A percentile compares a stretch with the other conserved stretches of the same genome.
Evolutionary conservation across 2,888 invertebrate genomes (phyloP).

Genomic region (Amiota minor): DNA sequence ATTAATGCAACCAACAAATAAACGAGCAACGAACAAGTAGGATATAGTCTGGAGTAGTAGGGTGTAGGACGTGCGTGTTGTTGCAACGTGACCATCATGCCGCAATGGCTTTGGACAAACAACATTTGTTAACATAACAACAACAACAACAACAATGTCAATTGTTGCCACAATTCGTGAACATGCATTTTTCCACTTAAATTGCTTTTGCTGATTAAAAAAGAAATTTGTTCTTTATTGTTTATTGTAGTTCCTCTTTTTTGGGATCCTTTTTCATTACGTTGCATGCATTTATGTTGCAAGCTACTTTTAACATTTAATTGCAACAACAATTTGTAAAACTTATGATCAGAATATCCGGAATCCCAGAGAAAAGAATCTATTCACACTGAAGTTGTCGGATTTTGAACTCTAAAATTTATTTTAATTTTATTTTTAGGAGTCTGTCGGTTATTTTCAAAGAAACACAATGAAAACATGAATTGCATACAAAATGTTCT

Average conservation of each 20-base stretch:
- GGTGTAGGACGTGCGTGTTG: neutral
- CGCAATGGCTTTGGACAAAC: neutral
- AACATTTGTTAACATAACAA: slow-evolving; percentile 40
- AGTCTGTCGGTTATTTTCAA: slow-evolving; percentile 30
- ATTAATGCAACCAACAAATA: slow-evolving; percentile 6
- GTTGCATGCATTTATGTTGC: neutral
- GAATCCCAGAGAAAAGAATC: no score
- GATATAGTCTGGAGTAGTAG: neutral
- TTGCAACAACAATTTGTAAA: slow-evolving; percentile 39
- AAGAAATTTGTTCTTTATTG: slow-evolving; percentile 26
- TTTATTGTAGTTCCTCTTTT: neutral
- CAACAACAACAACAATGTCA: slow-evolving; percentile 29
- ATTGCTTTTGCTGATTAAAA: slow-evolving; percentile 40
- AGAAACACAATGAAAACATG: slow-evolving; percentile 15
- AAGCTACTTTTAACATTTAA: slow-evolving; percentile 41
- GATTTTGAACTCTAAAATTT: no score
- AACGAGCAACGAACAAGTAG: neutral
- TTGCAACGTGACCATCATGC: slow-evolving; percentile 23
- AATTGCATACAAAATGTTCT: slow-evolving; percentile 49
- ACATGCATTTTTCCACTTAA: slow-evolving; percentile 49
- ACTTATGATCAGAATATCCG: neutral
- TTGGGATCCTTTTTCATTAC: neutral
- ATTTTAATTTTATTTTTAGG: no score
- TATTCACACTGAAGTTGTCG: no score
- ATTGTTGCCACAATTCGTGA: slow-evolving; percentile 39